Evolutionary conservation across 1,140 invertebrate species (phyloP).

Genomic region (Lepidostoma basale): DNA sequence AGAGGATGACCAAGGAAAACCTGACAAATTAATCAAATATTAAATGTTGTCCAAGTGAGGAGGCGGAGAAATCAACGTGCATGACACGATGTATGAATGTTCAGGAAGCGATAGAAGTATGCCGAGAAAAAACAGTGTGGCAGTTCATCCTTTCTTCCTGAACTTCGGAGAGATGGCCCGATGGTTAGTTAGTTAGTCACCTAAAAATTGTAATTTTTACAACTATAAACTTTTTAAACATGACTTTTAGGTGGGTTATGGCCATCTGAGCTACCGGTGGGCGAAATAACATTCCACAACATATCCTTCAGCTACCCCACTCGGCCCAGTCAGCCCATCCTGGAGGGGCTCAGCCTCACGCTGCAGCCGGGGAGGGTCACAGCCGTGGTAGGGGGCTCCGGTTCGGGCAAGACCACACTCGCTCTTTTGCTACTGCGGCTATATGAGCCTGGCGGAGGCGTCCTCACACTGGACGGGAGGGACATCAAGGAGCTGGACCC

Average conservation of each 20-base stretch:
- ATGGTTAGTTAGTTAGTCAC: too few species aligned
- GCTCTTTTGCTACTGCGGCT: conserved; percentile 77
- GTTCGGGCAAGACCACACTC: conserved; percentile 86
- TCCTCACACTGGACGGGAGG: conserved; percentile 69
- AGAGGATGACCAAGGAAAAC: too few species aligned
- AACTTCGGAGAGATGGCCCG: too few species aligned
- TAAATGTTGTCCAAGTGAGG: too few species aligned
- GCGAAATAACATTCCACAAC: conserved; percentile 75
- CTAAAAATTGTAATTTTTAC: not conserved
- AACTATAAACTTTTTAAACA: not conserved
- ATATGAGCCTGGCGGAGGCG: conserved; percentile 78
- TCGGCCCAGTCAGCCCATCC: conserved; percentile 66
- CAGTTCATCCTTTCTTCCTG: too few species aligned
- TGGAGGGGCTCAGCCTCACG: conserved; percentile 72
- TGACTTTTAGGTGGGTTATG: conserved; percentile 60
- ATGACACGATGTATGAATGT: too few species aligned
- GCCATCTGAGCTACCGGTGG: conserved; percentile 59
- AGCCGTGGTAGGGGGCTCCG: conserved; percentile 84
- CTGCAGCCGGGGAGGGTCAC: conserved; percentile 74
- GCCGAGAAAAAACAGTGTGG: too few species aligned
- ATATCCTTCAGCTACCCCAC: conserved; percentile 78
- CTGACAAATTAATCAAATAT: too few species aligned
- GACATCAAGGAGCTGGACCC: conserved; percentile 71
- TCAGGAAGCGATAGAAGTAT: too few species aligned
- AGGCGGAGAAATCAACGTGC: too few species aligned